Evolutionary conservation across 2,888 invertebrate species (phyloP).

Genomic region (Nomada hirtipes): DNA sequence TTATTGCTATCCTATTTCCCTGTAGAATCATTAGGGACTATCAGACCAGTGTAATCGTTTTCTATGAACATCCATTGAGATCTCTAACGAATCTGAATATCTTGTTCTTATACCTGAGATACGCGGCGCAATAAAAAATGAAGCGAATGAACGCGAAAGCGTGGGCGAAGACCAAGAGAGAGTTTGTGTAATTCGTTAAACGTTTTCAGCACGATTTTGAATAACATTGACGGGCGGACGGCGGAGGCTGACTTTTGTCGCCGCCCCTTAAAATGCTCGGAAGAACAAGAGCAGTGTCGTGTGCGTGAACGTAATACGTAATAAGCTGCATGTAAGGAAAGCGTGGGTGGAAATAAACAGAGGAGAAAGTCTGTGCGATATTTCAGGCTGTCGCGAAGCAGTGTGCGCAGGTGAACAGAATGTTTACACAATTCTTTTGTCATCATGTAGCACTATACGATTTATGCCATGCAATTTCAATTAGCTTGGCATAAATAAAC

Average conservation of each 20-base stretch:
- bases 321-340: slow-evolving; percentile 9
- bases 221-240: too few species aligned
- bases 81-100: not conserved
- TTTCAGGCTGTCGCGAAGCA: not conserved
- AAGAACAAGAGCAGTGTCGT: slow-evolving; percentile 8
- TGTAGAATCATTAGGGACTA: too few species aligned
- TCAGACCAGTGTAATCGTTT: too few species aligned
- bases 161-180: not conserved
- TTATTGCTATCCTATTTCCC: too few species aligned
- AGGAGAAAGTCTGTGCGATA: not conserved
- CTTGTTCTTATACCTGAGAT: not conserved
- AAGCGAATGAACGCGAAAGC: not conserved
- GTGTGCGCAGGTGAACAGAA: not conserved
- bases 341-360: slow-evolving; percentile 8
- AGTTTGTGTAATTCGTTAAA: slow-evolving; percentile 7
- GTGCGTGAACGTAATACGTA: not conserved
- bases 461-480: not conserved
- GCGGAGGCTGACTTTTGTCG: not conserved
- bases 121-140: not conserved
- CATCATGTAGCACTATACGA: not conserved
- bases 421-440: not conserved
- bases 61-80: too few species aligned
- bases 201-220: not conserved
- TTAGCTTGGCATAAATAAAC: too few species aligned
- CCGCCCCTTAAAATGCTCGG: not conserved